Base-by-base conservation (phyloP, 37 sponge, comb jelly and placozoan species). In the Chondrosia reniformis region DNA sequence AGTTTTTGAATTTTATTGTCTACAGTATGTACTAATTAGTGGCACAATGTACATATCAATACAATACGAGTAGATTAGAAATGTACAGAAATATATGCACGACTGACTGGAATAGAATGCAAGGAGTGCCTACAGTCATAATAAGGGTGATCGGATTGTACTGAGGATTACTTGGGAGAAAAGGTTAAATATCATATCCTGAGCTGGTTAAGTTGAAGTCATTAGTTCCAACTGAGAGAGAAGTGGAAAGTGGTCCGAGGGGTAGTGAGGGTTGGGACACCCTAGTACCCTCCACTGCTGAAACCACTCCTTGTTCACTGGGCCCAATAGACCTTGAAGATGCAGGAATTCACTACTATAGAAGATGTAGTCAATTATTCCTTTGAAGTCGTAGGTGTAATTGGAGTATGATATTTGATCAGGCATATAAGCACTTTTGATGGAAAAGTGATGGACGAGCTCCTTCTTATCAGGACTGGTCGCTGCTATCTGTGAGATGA, bases 381-480 rank as follows among this genome's bases (percentile, higher is more conserved):
- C 99, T 74, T 92, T 95, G 74, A 97, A 97, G 55, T 92, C 90
- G 80, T 89, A 92, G 36, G 99, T 97, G 81, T 79, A 92, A 84
- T 97, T 97, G 66, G 93, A 94, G 71, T 83, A 94, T 12, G 33
- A 76, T 31, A 97, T 69, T 43, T 85, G 84, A 0, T 76, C 64
- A 0, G 84, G 77, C 22, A 33, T 74, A 83, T 97, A 91, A 32
- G 83, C 84, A n/a, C 83, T 46, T 67, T 83, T 75, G n/a, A 97
- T 45, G 56, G 81, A 81, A 81, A 95, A 92, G 67, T 80, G 88
- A 64, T 97, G 99, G 10, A 84, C 72, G 30, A 97, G 73, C 54
- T 92, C 87, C 9, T 81, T 80, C 38, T 85, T 92, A 33, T 81
- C 82, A 15, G 63, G 63, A 19, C 36, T 36, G 33, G 52, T 46